Evolutionary conservation across 2,888 invertebrate genomes (phyloP).

Genomic region (Hoplodrina blanda): DNA sequence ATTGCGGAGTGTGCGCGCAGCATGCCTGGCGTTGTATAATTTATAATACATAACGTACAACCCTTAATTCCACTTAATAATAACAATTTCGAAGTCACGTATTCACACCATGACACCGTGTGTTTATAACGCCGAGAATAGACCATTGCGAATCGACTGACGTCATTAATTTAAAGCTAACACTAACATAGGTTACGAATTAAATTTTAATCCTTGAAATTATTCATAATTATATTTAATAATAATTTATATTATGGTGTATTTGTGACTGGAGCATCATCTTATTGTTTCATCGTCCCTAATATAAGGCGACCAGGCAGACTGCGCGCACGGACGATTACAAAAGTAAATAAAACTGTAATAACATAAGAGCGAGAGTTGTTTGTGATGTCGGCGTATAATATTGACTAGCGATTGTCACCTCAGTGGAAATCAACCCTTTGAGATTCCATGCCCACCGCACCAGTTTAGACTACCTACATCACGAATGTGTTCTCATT

Average conservation of each 20-base stretch:
- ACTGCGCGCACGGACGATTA: constrained; percentile 47
- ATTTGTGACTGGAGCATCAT: constrained; percentile 54
- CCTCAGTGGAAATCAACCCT: constrained; percentile 78
- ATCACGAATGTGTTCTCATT: background rate
- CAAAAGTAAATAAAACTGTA: constrained; percentile 45
- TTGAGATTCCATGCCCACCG: constrained; percentile 78
- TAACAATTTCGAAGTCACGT: constrained; percentile 50
- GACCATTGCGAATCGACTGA: constrained; percentile 14
- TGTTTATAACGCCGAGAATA: constrained; percentile 34
- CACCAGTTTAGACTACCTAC: constrained; percentile 65
- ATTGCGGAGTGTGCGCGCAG: constrained; percentile 46
- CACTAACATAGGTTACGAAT: constrained; percentile 45
- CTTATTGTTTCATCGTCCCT: constrained; percentile 23
- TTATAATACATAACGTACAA: constrained; percentile 51
- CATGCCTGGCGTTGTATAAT: constrained; percentile 33
- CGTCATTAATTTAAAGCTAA: constrained; percentile 48
- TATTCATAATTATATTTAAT: constrained; percentile 22
- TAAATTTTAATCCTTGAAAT: constrained; percentile 39
- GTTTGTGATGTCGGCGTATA: constrained; percentile 85
- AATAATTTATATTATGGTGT: constrained; percentile 26
- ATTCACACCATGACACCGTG: constrained; percentile 14
- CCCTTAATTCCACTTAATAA: constrained; percentile 52
- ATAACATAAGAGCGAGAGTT: constrained; percentile 51
- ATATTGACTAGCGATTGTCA: constrained; percentile 87
- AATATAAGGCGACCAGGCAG: constrained; percentile 39